phyloP scores from a whole-genome alignment of 2,888 invertebrate species.

The Craniophora ligustri region DNA sequence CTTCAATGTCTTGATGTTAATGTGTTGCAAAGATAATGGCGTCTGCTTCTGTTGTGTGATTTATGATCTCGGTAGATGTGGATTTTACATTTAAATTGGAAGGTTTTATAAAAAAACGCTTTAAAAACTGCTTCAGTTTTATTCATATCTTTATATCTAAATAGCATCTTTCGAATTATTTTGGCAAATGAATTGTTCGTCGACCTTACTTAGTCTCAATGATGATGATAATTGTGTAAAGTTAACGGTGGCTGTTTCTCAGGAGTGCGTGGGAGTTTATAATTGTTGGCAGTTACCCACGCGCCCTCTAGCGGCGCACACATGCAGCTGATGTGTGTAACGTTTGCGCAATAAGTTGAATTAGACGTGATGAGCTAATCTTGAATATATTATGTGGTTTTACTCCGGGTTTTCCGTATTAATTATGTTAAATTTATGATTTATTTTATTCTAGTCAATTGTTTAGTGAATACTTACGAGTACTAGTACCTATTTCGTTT shows the following conservation, averaged over 20 bases:
- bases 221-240: conserved; percentile 45
- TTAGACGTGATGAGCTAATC: conserved; percentile 34
- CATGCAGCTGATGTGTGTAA: conserved; percentile 4
- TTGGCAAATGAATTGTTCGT: conserved; percentile 45
- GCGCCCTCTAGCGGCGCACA: conserved; percentile 37
- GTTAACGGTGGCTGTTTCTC: conserved; percentile 44
- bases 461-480: neutral
- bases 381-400: conserved; percentile 25
- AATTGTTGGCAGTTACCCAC: conserved; percentile 62
- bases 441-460: neutral
- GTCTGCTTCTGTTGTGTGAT: too few relatives aligned
- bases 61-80: too few relatives aligned
- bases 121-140: neutral
- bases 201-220: conserved; percentile 50
- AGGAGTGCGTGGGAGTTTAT: conserved; percentile 63
- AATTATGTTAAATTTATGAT: conserved; percentile 2
- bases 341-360: conserved; percentile 36
- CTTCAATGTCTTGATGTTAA: too few relatives aligned
- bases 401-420: conserved; percentile 5
- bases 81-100: too few relatives aligned
- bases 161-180: conserved; percentile 24
- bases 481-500: too few relatives aligned
- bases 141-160: conserved; percentile 37
- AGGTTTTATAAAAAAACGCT: neutral
- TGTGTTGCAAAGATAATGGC: too few relatives aligned